These are phyloP conservation scores for Neomonachus schauinslandi DNA, from an alignment of 2,113 vertebrate species.

Conservation along the genomic window DNA sequence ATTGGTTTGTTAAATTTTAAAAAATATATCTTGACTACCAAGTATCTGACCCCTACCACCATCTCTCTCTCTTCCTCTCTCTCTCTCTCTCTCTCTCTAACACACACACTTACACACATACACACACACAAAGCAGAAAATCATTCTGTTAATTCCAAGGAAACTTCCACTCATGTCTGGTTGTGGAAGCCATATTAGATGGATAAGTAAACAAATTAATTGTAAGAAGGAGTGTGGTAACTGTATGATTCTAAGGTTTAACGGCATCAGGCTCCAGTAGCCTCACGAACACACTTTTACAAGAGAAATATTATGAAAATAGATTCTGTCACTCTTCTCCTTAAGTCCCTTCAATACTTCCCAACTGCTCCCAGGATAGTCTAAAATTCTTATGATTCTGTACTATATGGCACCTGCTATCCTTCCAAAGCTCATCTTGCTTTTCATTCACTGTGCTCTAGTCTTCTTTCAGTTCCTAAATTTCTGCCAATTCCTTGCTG, in stretches of 20 bases:
- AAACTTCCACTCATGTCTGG: neutral
- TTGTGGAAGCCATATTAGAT: neutral
- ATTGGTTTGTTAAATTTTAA: neutral
- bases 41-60: neutral
- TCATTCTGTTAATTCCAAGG: neutral
- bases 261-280: neutral
- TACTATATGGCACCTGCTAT: neutral
- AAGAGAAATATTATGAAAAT: neutral
- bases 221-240: neutral
- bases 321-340: neutral
- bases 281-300: neutral
- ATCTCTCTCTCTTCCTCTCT: neutral
- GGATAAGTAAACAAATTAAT: neutral
- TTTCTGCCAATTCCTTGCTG: neutral
- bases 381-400: neutral
- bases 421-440: neutral
- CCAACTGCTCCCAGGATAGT: neutral
- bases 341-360: neutral
- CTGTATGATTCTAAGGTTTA: conserved; percentile 1
- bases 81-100: neutral
- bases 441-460: neutral
- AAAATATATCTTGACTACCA: neutral
- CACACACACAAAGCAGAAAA: neutral
- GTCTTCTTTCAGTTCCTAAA: neutral
- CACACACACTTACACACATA: neutral